Evolutionary conservation across 1,140 invertebrate genomes (phyloP), one percentile per base, ranked within the genome.

Genomic region (Helicoverpa armigera): DNA sequence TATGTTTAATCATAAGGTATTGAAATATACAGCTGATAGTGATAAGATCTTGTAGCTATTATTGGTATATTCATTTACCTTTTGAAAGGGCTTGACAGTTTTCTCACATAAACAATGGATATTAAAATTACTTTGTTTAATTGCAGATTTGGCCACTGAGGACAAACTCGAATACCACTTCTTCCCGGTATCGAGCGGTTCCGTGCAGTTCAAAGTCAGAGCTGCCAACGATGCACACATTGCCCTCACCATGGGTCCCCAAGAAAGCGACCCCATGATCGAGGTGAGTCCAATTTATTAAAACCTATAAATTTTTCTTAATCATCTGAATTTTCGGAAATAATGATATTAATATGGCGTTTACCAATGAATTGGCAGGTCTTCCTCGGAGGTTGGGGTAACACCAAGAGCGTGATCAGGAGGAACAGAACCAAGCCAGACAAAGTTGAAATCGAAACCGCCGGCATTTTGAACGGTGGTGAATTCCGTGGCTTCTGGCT

Each of bases 401-500:
- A 98, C 88, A 95, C 95, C 67, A 98, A 98, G 94, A 98, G 97
- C n/a, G 97, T 97, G 0, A 97, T 98, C 86, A 96, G 98, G 73
- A 97, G 96, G 87, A 98, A 98, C 89, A 96, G 96, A 81, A 95
- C 96, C 3, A 98, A 98, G 88, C 98, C 98, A 5, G 98, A 98
- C 61, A 96, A 97, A 80, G 96, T 96, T 11, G 96, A 97, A 90
- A 96, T 95, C 9, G 96, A 97, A 16, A 98, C 97, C 3, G 97
- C 97, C 0, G 95, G 94, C 51, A 96, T 98, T 82, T 90, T 98
- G 53, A 97, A 96, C 86, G 95, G 86, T 2, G 96, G 96, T 51
- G 97, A 98, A 88, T 97, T 96, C 90, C 96, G 97, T 67, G 97
- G 97, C 14, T 98, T 98, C 94, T 98, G 98, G 97, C 95, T 98